These are phyloP conservation scores for Calidris pygmaea DNA, from an alignment of 2,113 vertebrate genomes.

Conservation along the genomic window DNA sequence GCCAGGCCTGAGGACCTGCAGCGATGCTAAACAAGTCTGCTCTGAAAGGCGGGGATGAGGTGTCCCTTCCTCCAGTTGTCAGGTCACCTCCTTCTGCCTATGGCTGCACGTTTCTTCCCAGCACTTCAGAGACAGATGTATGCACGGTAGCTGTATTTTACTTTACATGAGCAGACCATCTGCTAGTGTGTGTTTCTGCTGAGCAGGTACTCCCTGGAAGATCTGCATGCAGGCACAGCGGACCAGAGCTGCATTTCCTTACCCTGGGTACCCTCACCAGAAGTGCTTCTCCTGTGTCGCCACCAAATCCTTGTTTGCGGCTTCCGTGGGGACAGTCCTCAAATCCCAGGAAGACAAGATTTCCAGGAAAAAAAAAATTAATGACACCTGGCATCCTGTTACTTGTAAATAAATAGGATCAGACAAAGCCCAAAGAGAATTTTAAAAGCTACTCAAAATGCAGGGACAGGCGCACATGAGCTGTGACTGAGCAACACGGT, in stretches of 20 bases:
- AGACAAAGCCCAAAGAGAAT: background rate
- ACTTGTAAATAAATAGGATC: background rate
- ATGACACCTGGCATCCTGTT: background rate
- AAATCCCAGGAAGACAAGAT: background rate
- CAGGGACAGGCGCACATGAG: background rate
- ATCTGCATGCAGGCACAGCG: accelerated
- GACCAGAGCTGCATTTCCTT: background rate
- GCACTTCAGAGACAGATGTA: accelerated
- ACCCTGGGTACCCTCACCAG: background rate
- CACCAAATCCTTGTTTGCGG: background rate
- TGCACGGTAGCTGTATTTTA: background rate
- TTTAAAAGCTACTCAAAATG: background rate
- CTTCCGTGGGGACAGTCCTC: background rate
- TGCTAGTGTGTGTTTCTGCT: background rate
- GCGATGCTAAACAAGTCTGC: accelerated
- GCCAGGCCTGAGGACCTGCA: background rate
- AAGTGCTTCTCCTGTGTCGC: background rate
- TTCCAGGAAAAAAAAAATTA: background rate
- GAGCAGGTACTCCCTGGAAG: background rate
- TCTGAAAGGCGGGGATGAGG: accelerated
- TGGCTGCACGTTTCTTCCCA: background rate
- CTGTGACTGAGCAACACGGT: background rate
- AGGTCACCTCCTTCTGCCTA: background rate
- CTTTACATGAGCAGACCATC: background rate
- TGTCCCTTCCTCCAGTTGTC: background rate